Evolutionary conservation across 2,797 vertebrate species (phyloP), one percentile per base, ranked within the genome.

Genomic region (Salarias fasciatus): DNA sequence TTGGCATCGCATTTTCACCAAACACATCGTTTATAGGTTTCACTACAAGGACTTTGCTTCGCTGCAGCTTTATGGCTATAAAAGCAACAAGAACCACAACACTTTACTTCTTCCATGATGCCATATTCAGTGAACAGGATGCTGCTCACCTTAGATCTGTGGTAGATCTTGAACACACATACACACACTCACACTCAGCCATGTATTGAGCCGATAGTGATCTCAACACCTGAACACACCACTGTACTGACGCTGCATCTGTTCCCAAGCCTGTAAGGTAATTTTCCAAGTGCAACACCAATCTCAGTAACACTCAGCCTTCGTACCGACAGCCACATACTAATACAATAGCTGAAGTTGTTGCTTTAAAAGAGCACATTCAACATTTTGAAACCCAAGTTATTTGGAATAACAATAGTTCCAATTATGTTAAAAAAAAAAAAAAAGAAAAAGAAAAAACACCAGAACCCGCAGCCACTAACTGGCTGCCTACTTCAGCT

Each of bases 391-490:
- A 18, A 18, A 38, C 30, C 12, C 8, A 8, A 4, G 10, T 38
- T 13, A 36, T n/a, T 63, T 30, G 12, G 4, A 28, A 55, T 69
- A 84, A 78, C 57, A 67, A 57, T 47, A 42, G 53, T 49, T 64
- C 51, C 64, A 73, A 42, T 82, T 75, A 83, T 75, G 56, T 53
- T 64, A 74, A 83, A 67, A 40, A 46, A 24, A n/a, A n/a, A n/a
- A n/a, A n/a, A n/a, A n/a, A n/a, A n/a, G n/a, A n/a, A n/a, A n/a
- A n/a, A n/a, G n/a, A 80, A 61, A 73, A 57, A 49, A 62, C 37
- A 51, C 12, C 4, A 13, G 36, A 43, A 53, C 38, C 63, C 35
- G 49, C 1, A 6, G 49, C 56, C 48, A 47, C 42, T 6, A 40
- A 48, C 15, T 18, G 50, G 33, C 31, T 37, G 29, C 14, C 53